A percentile compares a stretch with the other conserved stretches of the same genome.
phyloP scores from a whole-genome alignment of 1,140 invertebrate species.

The Danaus plexippus region DNA sequence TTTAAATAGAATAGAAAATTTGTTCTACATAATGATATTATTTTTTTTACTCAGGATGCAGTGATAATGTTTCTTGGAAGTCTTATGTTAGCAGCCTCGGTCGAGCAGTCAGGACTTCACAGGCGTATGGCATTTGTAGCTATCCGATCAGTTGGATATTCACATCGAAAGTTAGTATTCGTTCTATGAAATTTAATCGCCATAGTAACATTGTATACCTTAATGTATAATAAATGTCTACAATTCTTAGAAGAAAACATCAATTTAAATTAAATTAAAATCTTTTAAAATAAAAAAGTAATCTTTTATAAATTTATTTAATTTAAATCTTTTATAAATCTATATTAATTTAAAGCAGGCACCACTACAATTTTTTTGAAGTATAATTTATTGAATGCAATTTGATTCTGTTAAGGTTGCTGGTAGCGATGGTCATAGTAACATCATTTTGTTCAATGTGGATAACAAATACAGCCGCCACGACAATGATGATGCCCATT shows the following conservation, averaged over 20 bases:
- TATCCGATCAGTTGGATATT: constrained; percentile 72
- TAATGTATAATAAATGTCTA: neutral
- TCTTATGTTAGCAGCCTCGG: constrained; percentile 75
- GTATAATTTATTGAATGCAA: constrained; percentile 1
- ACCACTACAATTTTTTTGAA: too few species aligned
- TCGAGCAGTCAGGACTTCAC: constrained; percentile 78
- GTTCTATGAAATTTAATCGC: too few species aligned
- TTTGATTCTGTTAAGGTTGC: constrained; percentile 64
- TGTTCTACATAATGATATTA: constrained; percentile 5
- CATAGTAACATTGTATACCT: too few species aligned
- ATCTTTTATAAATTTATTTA: too few species aligned
- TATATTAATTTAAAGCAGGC: too few species aligned
- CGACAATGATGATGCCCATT: constrained; percentile 88
- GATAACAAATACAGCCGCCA: constrained; percentile 86
- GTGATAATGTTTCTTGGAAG: constrained; percentile 71
- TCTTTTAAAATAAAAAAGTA: neutral
- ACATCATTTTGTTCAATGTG: constrained; percentile 86
- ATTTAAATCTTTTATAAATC: too few species aligned
- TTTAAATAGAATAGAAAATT: neutral
- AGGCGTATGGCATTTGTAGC: constrained; percentile 75
- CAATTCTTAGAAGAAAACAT: neutral
- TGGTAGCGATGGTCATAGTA: constrained; percentile 79
- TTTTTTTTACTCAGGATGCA: constrained; percentile 31
- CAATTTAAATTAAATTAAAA: neutral
- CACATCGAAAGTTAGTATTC: constrained; percentile 43